Evolutionary conservation across 2,113 vertebrate genomes (phyloP).

Genomic region (Lipophrys pholis): DNA sequence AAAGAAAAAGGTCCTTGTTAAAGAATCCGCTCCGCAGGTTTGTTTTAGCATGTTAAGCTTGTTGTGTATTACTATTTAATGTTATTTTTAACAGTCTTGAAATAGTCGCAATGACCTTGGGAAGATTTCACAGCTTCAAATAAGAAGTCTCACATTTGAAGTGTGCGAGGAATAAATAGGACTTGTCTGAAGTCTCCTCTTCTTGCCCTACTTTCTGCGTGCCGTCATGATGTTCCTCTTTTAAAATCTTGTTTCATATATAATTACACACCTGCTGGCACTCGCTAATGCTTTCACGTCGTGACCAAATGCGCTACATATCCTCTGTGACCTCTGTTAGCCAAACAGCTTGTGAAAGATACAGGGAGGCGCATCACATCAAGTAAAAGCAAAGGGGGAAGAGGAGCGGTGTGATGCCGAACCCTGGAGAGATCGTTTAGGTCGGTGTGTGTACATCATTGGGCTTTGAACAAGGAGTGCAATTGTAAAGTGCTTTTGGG

Average conservation of each 20-base stretch:
- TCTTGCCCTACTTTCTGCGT: slow-evolving; percentile 69
- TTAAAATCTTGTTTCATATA: slow-evolving; percentile 71
- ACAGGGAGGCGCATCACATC: slow-evolving; percentile 50
- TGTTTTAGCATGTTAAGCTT: slow-evolving; percentile 27
- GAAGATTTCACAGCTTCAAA: slow-evolving; percentile 68
- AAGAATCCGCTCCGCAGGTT: slow-evolving; percentile 2
- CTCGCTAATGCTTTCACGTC: slow-evolving; percentile 63
- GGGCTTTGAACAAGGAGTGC: slow-evolving; percentile 46
- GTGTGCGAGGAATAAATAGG: slow-evolving; percentile 75
- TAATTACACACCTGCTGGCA: slow-evolving; percentile 78
- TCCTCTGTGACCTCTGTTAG: slow-evolving; percentile 70
- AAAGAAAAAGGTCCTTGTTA: not conserved
- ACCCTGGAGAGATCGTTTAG: slow-evolving; percentile 47
- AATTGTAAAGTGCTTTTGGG: not conserved
- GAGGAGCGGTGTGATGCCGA: slow-evolving; percentile 11
- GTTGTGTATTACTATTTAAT: slow-evolving; percentile 35
- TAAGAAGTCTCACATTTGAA: slow-evolving; percentile 60
- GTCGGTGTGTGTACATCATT: slow-evolving; percentile 30
- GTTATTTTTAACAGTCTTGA: slow-evolving; percentile 68
- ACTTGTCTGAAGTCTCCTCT: slow-evolving; percentile 61
- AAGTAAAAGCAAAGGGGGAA: slow-evolving; percentile 42
- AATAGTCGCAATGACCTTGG: slow-evolving; percentile 68
- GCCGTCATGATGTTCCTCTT: slow-evolving; percentile 49
- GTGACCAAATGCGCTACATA: slow-evolving; percentile 62
- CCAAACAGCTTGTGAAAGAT: slow-evolving; percentile 74